Percentiles rank a stretch among this genome's conserved stretches.
These are phyloP conservation scores for Gobio occitaniae DNA, from an alignment of 2,797 vertebrate genomes.

Conservation along the genomic window DNA sequence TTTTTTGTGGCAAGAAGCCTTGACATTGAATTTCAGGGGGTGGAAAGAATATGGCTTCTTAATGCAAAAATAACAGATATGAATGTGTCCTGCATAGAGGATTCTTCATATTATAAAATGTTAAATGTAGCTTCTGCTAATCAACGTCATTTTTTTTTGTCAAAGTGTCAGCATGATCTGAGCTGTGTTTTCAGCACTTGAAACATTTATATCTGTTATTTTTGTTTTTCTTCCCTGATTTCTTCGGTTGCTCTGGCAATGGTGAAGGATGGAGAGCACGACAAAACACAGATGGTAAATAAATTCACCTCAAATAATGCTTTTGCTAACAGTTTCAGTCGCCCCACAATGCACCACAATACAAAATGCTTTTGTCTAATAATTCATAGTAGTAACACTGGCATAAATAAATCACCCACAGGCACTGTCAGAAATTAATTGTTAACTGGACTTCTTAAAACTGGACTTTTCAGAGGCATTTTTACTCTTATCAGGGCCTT, in stretches of 20 bases:
- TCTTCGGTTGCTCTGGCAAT: constrained; percentile 76
- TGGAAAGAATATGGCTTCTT: neutral
- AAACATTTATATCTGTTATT: constrained; percentile 69
- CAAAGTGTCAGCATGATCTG: constrained; percentile 28
- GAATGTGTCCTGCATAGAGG: neutral
- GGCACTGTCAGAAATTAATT: constrained; percentile 5
- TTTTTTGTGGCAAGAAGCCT: neutral
- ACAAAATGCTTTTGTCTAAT: neutral
- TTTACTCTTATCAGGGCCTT: neutral
- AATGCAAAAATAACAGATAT: constrained; percentile 54
- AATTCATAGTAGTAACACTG: neutral
- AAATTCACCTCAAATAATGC: constrained; percentile 76
- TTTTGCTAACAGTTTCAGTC: constrained; percentile 64
- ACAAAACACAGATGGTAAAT: constrained; percentile 87
- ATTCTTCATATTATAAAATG: constrained; percentile 13
- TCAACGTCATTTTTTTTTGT: neutral
- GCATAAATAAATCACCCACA: neutral
- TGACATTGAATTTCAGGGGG: neutral
- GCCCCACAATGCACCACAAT: neutral
- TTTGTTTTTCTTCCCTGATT: constrained; percentile 75
- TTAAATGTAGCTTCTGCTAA: no score
- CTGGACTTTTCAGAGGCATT: neutral
- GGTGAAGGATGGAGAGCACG: constrained; percentile 85
- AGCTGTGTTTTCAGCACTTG: constrained; percentile 34
- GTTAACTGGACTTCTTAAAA: neutral